Evolutionary conservation across 2,113 vertebrate species (phyloP).

Genomic region (Heloderma charlesbogerti): DNA sequence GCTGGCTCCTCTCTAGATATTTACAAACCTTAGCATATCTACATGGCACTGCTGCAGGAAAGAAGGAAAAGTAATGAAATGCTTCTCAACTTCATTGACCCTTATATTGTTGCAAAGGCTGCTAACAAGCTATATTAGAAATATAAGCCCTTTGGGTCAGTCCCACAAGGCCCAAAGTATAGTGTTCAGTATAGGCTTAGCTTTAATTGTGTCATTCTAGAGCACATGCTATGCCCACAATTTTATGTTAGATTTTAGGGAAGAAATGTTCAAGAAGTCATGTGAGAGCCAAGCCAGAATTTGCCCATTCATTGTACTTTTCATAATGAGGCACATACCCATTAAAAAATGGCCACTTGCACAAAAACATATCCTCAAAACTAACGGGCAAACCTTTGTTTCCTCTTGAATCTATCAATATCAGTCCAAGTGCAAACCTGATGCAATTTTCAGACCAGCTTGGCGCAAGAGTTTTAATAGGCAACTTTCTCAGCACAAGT

Average conservation of each 20-base stretch:
- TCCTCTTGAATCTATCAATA: neutral
- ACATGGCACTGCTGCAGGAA: neutral
- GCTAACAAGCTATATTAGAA: neutral
- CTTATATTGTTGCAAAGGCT: neutral
- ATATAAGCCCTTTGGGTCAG: neutral
- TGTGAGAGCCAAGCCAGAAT: neutral
- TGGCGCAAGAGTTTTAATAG: neutral
- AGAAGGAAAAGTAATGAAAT: neutral
- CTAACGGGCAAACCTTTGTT: neutral
- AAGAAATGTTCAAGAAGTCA: neutral
- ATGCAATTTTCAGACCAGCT: neutral
- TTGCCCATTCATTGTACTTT: neutral
- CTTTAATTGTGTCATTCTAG: constrained; percentile 1
- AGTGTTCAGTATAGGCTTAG: neutral
- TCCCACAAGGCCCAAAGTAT: neutral
- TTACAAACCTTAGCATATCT: neutral
- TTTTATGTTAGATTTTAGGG: neutral
- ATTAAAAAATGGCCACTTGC: neutral
- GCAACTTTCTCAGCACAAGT: neutral
- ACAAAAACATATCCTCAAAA: neutral
- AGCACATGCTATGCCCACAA: neutral
- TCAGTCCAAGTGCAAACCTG: neutral
- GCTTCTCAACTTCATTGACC: neutral
- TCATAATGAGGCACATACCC: neutral
- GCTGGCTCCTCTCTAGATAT: neutral